Evolutionary conservation across 2,113 vertebrate genomes (phyloP), one percentile per base, ranked within the genome.

Genomic region (Anguilla rostrata): DNA sequence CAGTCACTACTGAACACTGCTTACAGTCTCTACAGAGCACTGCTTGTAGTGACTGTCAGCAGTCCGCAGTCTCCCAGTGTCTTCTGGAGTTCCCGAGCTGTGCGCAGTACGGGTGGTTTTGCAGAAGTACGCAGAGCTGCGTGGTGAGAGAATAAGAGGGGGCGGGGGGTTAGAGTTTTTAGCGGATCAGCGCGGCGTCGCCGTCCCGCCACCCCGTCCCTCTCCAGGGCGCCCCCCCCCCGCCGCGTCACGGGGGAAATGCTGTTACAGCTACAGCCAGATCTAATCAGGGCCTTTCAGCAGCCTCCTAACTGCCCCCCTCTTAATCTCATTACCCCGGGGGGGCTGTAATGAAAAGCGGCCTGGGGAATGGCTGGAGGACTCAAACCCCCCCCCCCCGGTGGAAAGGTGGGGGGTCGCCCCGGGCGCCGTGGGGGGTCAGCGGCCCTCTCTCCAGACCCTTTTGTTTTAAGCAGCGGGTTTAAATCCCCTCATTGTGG

Each of bases 281-380:
- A 87, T 91, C 87, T 88, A 86, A 90, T 89, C 88, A 88, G 29
- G 83, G 41, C 79, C 83, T 88, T 84, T 88, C 86, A 86, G 85
- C 83, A 84, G 85, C 87, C 85, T 39, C 83, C 87, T 90, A 88
- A 90, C 88, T 86, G 87, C 43, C 82, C 56, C 83, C 78, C 53
- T 82, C 84, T 29, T 82, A 88, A 88, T 85, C 79, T 60, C 79
- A 88, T 88, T 85, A 88, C 80, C 39, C 43, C 78, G n/a, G 26
- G 46, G 34, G 60, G 84, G 78, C 60, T 34, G 16, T 88, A 85
- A 88, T 88, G 87, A 85, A 88, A 85, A 78, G 78, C 20, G 78
- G 80, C 81, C 86, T 49, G 39, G 46, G 46, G 87, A 87, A 29
- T 20, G 80, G 66, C 84, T 78, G 83, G 57, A 81, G 34, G 86